Percentiles rank a stretch among this genome's conserved stretches.
Evolutionary conservation across 2,888 invertebrate species (phyloP).

Genomic region (Epinotia demarniana): DNA sequence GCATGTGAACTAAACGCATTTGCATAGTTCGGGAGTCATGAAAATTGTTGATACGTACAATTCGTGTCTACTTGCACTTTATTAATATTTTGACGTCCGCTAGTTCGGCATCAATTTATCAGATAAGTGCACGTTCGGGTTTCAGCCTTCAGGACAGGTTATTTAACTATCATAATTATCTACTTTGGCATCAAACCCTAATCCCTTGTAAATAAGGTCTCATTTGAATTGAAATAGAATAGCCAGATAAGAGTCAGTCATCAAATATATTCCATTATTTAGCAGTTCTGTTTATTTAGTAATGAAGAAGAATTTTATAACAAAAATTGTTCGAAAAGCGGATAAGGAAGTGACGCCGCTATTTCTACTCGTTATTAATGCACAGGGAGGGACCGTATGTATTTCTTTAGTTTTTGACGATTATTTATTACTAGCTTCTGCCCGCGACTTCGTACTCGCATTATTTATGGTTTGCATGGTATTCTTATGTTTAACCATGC

Average conservation of each 20-base stretch:
- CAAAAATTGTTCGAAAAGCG: neutral
- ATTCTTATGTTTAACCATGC: no score
- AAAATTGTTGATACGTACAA: conserved; percentile 3
- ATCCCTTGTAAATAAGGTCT: neutral
- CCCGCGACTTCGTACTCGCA: no score
- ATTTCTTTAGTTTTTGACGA: no score
- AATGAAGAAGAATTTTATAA: conserved; percentile 10
- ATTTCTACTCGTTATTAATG: neutral
- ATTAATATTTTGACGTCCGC: conserved; percentile 26
- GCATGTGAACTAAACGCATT: conserved; percentile 2
- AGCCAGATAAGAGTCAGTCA: neutral
- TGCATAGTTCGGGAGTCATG: conserved; percentile 22
- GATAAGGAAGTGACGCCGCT: neutral
- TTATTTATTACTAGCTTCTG: no score
- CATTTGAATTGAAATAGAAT: neutral
- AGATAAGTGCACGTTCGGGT: conserved; percentile 27
- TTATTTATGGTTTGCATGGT: no score
- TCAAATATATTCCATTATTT: conserved; percentile 11
- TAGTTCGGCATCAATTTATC: conserved; percentile 29
- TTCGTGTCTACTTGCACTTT: conserved; percentile 31
- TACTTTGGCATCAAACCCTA: neutral
- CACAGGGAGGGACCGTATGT: no score
- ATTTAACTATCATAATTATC: neutral
- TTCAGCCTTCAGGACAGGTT: neutral
- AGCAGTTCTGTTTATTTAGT: conserved; percentile 11